Evolutionary conservation across 2,797 vertebrate genomes (phyloP).

Genomic region (Petrocephalus sullivani): DNA sequence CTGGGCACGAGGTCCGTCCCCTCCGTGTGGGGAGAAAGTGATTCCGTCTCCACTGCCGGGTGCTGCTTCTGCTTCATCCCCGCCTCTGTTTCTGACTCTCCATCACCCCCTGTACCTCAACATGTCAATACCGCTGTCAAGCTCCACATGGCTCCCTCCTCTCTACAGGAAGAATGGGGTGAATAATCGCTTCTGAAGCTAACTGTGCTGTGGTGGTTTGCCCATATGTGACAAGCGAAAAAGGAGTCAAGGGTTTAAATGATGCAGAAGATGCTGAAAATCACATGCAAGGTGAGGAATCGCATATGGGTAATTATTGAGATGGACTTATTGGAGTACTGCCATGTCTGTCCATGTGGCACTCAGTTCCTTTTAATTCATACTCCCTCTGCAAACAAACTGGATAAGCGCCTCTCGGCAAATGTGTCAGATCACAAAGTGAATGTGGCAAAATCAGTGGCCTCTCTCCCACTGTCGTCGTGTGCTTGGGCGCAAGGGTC

Average conservation of each 20-base stretch:
- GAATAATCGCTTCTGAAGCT: background rate
- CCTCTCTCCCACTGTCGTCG: background rate
- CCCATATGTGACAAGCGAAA: background rate
- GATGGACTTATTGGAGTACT: background rate
- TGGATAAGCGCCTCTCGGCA: background rate
- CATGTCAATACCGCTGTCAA: background rate
- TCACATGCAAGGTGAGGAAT: background rate
- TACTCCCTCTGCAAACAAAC: background rate
- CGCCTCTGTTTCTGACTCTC: background rate
- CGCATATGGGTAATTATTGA: background rate
- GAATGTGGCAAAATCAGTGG: background rate
- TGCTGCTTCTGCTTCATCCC: background rate
- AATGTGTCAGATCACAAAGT: background rate
- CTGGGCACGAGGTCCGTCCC: constrained; percentile 51
- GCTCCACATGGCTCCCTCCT: background rate
- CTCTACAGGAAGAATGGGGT: background rate
- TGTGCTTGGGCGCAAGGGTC: background rate
- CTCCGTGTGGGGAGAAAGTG: constrained; percentile 52
- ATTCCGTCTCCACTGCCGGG: constrained; percentile 30
- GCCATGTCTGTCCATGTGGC: background rate
- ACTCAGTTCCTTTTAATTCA: background rate
- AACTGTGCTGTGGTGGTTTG: too few species aligned
- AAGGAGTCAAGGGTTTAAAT: background rate
- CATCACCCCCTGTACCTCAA: background rate
- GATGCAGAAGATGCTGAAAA: background rate